Evolutionary conservation across 1,140 invertebrate species (phyloP).

Genomic region (Chelonus insularis): DNA sequence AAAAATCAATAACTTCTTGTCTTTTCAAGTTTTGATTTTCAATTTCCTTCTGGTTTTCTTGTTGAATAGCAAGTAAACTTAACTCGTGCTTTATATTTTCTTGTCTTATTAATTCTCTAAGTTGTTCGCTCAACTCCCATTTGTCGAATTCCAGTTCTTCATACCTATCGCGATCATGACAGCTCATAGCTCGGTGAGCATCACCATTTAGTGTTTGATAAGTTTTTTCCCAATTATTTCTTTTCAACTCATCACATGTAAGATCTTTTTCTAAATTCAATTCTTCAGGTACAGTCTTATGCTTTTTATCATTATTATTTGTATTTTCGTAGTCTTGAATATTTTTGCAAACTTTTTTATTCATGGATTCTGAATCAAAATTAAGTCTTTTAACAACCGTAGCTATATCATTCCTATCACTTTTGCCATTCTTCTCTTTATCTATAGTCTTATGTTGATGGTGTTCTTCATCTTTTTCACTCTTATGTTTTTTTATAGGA

Average conservation of each 20-base stretch:
- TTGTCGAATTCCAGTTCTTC: constrained; percentile 54
- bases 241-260: not conserved
- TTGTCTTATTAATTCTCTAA: constrained; percentile 48
- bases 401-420: not conserved
- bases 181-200: constrained; percentile 53
- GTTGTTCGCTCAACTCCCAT: constrained; percentile 48
- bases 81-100: constrained; percentile 54
- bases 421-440: not conserved
- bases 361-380: too few relatives aligned
- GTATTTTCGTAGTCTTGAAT: too few relatives aligned
- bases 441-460: not conserved
- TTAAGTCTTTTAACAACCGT: too few relatives aligned
- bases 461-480: not conserved
- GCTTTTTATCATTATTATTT: not conserved
- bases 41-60: constrained; percentile 59
- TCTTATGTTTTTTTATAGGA: constrained; percentile 10
- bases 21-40: constrained; percentile 57
- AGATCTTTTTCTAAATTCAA: too few relatives aligned
- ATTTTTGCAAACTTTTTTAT: too few relatives aligned
- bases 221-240: constrained; percentile 36
- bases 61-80: constrained; percentile 50
- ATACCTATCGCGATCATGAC: constrained; percentile 48
- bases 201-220: constrained; percentile 50
- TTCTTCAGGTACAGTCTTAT: too few relatives aligned
- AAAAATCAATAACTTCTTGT: constrained; percentile 51